Evolutionary conservation across 1,140 invertebrate genomes (phyloP), one percentile per base, ranked within the genome.

Genomic region (Ectropis grisescens): DNA sequence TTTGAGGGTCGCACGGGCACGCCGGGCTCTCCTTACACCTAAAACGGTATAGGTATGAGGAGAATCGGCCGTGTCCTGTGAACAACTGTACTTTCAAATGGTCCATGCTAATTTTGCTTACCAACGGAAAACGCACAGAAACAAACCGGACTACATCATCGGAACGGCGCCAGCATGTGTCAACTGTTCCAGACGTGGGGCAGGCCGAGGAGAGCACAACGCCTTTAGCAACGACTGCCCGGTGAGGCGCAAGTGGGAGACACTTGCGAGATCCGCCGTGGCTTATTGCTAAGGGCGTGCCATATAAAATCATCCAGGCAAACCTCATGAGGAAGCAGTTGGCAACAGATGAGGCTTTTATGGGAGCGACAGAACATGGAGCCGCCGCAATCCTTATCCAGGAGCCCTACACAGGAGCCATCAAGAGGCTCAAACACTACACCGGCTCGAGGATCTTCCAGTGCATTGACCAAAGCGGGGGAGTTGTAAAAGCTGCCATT

Each of bases 271-370:
- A 40, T 28, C 0, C 0, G 2, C 25, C 8, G 11, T 33, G 7
- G 24, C 36, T 2, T 32, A 38, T 7, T 32, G 35, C 35, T 37
- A 28, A 39, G 27, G 26, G 11, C 27, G 3, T 28, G 29, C 15
- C 27, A 27, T 7, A 2, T 2, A 14, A 33, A 27, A 3, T 1
- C 11, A 1, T 11, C 3, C 34, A 2, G n/a, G n/a, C n/a, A n/a
- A n/a, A n/a, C n/a, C n/a, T n/a, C n/a, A n/a, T n/a, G n/a, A n/a
- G n/a, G n/a, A n/a, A n/a, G n/a, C n/a, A n/a, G n/a, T n/a, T n/a
- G n/a, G n/a, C n/a, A n/a, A n/a, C n/a, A n/a, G n/a, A 41, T 1
- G 44, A 47, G 11, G 2, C 44, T 1, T 9, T 49, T 7, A 8
- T 39, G n/a, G 28, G 33, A 22, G 43, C 33, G 1, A 24, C 6